Base-by-base conservation (phyloP, 2,888 invertebrate genomes). In the Drosophila longiperda region DNA sequence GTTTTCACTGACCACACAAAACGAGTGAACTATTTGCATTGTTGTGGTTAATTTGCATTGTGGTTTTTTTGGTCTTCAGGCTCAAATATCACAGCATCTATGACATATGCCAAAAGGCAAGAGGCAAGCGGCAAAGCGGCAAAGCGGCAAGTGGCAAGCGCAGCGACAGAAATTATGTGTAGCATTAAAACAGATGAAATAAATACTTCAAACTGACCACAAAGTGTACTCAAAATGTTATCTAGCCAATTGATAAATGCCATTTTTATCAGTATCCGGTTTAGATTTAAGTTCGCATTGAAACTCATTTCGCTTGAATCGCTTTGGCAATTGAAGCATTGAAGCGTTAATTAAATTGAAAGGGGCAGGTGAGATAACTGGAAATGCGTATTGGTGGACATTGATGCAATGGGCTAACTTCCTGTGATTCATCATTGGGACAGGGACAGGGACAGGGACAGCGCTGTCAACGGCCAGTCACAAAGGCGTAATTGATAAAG, bases 401-500 rank as follows among this genome's bases (percentile, higher is more conserved):
- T 26, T 52, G 55, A 45, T 62, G 70, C 54, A 53, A 29, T 61
- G 65, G 61, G 23, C 42, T 49, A 64, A 87, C 78, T 74, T 75
- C 70, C 73, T 57, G 75, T 89, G 84, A 84, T 87, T 87, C 87
- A 88, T 87, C 82, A 83, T 71, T 53, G 34, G 17, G 15, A 6
- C 34, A 15, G n/a, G 26, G 26, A 26, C 26, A 26, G 26, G 2
- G 26, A 2, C 26, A 26, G 23, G 2, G 26, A 26, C 72, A 54
- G 65, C 32, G 65, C 50, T 78, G 83, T 78, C 82, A 80, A 66
- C 62, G 64, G 11, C 55, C 69, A 58, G 70, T 74, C 69, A 67
- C 72, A 73, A 66, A 74, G 66, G 53, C 66, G 71, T 75, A 82
- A 84, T 87, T 89, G 88, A 86, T 86, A 88, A 88, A 86, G 81